Percentiles rank a stretch among this genome's conserved stretches.
phyloP scores from a whole-genome alignment of 1,140 invertebrate genomes.

The Cydia splendana region DNA sequence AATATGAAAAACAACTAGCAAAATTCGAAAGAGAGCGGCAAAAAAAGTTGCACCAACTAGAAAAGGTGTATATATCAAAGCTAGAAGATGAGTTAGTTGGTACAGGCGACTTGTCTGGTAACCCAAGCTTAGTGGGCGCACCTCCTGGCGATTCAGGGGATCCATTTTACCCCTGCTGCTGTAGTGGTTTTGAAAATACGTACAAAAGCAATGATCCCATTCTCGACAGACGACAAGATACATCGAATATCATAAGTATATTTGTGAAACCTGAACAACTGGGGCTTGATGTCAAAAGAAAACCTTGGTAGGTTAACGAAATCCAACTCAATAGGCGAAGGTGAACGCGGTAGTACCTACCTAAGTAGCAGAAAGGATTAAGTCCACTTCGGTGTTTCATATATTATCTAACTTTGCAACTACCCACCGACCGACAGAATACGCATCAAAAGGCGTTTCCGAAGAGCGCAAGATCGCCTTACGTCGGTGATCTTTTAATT shows the following conservation, averaged over 20 bases:
- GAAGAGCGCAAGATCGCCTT: no score
- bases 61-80: not conserved
- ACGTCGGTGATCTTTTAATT: no score
- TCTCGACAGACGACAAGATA: not conserved
- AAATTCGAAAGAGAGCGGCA: conserved; percentile 9
- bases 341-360: no score
- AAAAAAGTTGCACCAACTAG: not conserved
- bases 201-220: not conserved
- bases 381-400: no score
- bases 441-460: no score
- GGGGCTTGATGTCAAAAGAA: conserved; percentile 9
- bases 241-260: conserved; percentile 3
- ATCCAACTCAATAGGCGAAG: not conserved
- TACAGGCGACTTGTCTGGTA: not conserved
- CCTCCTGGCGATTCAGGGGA: not conserved
- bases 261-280: not conserved
- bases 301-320: not conserved
- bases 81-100: conserved; percentile 1
- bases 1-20: not conserved
- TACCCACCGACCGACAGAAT: no score
- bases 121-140: not conserved
- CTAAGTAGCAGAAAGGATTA: no score
- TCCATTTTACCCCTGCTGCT: not conserved
- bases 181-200: not conserved
- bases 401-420: no score